Evolutionary conservation across 1,140 invertebrate genomes (phyloP), one percentile per base, ranked within the genome.

Genomic region (Notospermus geniculatus): DNA sequence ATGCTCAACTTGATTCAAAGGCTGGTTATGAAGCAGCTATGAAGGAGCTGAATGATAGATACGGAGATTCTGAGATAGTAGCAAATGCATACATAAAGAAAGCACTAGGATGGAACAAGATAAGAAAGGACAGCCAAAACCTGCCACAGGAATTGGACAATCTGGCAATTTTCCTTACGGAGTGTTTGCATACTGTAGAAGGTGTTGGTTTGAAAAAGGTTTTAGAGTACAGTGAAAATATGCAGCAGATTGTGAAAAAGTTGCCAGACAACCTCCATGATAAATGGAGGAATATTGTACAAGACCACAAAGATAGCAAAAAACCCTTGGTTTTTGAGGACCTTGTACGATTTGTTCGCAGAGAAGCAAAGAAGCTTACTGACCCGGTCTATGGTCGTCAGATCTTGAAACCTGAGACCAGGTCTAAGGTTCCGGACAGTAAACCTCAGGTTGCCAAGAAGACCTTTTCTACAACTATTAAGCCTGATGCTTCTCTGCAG

Each of bases 101-200:
- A n/a, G 11, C n/a, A 13, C 39, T 43, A 13, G 39, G n/a, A n/a
- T 43, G 39, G 39, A 11, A 11, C 11, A 11, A 43, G 39, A 43
- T 43, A 43, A 11, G 11, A n/a, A n/a, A 11, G n/a, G 39, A 43
- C n/a, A n/a, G n/a, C n/a, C n/a, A n/a, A n/a, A n/a, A n/a, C n/a
- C n/a, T n/a, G n/a, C 11, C 39, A 11, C 11, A n/a, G n/a, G n/a
- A 13, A n/a, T 43, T 43, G n/a, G 39, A 43, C 39, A 13, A 11
- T n/a, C n/a, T 43, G 11, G 39, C 39, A 43, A 11, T 43, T 43
- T n/a, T 43, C 11, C 39, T 43, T n/a, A 43, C 39, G n/a, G 39
- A 43, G 39, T 43, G 39, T 43, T n/a, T 43, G 11, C n/a, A 43
- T 43, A n/a, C 39, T 43, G 39, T 43, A 13, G 39, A 43, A 43